Conservation (phyloP, 2,888 invertebrate genomes). For the Drosophila anomalata region DNA sequence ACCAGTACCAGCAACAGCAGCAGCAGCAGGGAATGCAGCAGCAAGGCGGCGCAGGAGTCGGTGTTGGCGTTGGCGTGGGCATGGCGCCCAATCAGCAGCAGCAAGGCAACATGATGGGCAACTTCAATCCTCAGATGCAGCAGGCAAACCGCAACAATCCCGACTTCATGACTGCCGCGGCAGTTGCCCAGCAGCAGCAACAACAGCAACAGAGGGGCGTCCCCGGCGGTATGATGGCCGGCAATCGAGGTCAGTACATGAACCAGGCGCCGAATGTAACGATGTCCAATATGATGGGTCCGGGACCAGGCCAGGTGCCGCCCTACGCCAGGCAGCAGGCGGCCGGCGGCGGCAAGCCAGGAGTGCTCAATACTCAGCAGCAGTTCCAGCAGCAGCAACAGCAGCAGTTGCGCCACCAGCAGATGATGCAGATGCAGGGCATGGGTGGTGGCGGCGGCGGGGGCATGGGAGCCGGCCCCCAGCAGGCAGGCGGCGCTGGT, state of each 20-base stretch:
- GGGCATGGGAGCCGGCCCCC: conserved; percentile 80
- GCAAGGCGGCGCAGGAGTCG: conserved; percentile 56
- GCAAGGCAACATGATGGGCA: conserved; percentile 81
- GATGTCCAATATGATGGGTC: conserved; percentile 87
- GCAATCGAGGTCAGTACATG: conserved; percentile 83
- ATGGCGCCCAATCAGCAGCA: conserved; percentile 78
- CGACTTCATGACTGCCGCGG: conserved; percentile 80
- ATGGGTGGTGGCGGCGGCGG: conserved; percentile 71
- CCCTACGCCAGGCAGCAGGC: conserved; percentile 88
- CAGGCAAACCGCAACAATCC: conserved; percentile 81
- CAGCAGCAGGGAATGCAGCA: conserved; percentile 81
- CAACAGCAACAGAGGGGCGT: conserved; percentile 70
- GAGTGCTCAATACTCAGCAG: conserved; percentile 80
- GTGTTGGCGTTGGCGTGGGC: conserved; percentile 64
- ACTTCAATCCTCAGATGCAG: conserved; percentile 83
- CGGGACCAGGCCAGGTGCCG: conserved; percentile 87
- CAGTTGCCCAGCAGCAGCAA: conserved; percentile 72
- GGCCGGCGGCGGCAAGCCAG: conserved; percentile 80
- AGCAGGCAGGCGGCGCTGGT: conserved; percentile 72
- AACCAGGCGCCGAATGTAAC: conserved; percentile 92
- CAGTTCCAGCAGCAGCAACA: conserved; percentile 85
- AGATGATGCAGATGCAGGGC: conserved; percentile 87
- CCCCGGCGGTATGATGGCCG: conserved; percentile 76
- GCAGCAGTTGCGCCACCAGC: conserved; percentile 90
- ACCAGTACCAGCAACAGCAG: conserved; percentile 85